phyloP scores from a whole-genome alignment of 2,888 invertebrate species.

The Theristus sp. region DNA sequence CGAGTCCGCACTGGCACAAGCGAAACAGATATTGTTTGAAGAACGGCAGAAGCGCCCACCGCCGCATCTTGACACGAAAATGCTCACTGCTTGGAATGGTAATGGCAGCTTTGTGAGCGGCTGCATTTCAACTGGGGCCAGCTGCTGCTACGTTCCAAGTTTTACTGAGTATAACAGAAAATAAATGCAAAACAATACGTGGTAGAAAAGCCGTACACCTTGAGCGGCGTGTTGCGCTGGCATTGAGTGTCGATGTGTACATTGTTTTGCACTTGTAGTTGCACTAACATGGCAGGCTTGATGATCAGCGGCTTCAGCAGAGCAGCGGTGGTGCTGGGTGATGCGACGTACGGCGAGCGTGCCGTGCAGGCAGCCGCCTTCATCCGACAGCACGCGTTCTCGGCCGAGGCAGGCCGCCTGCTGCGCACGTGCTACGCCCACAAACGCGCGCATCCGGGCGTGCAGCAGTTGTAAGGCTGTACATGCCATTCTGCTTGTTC shows the following conservation, averaged over 20 bases:
- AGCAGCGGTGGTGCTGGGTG: slow-evolving; percentile 52
- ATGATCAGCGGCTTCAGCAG: slow-evolving; percentile 63
- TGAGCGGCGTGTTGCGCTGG: too few species aligned
- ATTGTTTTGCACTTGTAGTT: too few species aligned
- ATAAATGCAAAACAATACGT: too few species aligned
- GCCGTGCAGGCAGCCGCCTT: slow-evolving; percentile 57
- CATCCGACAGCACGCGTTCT: slow-evolving; percentile 48
- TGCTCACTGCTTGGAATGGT: slow-evolving; percentile 83
- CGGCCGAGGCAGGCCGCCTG: slow-evolving; percentile 38
- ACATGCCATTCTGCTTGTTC: too few species aligned
- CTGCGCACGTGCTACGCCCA: slow-evolving; percentile 59
- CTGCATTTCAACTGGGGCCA: too few species aligned
- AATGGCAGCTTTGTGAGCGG: too few species aligned
- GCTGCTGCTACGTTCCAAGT: too few species aligned
- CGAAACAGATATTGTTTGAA: slow-evolving; percentile 35
- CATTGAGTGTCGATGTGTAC: too few species aligned
- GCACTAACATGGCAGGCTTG: slow-evolving; percentile 34
- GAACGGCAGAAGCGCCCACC: slow-evolving; percentile 56
- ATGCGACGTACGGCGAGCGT: slow-evolving; percentile 47
- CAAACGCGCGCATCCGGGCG: slow-evolving; percentile 26
- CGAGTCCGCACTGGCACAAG: slow-evolving; percentile 42
- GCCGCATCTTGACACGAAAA: slow-evolving; percentile 78
- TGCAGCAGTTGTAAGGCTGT: slow-evolving; percentile 6
- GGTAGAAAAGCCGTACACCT: too few species aligned
- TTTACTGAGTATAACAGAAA: too few species aligned